Evolutionary conservation across 2,113 vertebrate species (phyloP), one percentile per base, ranked within the genome.

Genomic region (Heteronetta atricapilla): DNA sequence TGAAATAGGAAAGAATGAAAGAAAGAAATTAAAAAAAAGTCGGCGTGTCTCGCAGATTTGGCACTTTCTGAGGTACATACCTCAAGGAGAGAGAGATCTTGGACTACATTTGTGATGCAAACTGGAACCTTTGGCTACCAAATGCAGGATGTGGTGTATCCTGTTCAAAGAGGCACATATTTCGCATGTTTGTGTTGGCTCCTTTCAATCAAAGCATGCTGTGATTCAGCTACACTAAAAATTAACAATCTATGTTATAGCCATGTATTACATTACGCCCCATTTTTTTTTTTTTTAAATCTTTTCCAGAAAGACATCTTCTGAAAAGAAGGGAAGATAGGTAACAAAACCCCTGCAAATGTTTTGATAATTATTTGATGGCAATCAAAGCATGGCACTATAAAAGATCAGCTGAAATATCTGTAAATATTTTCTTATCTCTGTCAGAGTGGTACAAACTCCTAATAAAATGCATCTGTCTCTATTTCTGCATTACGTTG

Each of bases 121-220:
- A 96, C 94, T 93, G 89, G 93, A 97, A 95, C 95, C 90, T 96
- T 96, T 97, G 94, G 96, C 93, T 95, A 97, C 95, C 91, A 94
- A 96, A 94, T 97, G 94, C 97, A 98, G 97, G 97, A 98, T 98
- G 97, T 98, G 95, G 97, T 95, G 91, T 97, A 98, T 97, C 97
- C 97, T 97, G 95, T 98, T 98, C 96, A 97, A 98, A 98, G 97
- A 96, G 81, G 85, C 92, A 72, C 96, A 98, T 96, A 94, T 93
- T 96, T 97, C 40, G 64, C 91, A 70, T 98, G 97, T 97, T 98
- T 98, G 93, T 97, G 93, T 98, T 98, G 98, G 97, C 97, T 95
- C 48, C 86, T 95, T 93, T 93, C 95, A 95, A 94, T 93, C 96
- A 97, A 94, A 96, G 94, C 96, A 90, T 92, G 95, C 97, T 97